Conservation (phyloP, 2,797 vertebrate genomes). For the Ctenochaetus hawaiiensis region DNA sequence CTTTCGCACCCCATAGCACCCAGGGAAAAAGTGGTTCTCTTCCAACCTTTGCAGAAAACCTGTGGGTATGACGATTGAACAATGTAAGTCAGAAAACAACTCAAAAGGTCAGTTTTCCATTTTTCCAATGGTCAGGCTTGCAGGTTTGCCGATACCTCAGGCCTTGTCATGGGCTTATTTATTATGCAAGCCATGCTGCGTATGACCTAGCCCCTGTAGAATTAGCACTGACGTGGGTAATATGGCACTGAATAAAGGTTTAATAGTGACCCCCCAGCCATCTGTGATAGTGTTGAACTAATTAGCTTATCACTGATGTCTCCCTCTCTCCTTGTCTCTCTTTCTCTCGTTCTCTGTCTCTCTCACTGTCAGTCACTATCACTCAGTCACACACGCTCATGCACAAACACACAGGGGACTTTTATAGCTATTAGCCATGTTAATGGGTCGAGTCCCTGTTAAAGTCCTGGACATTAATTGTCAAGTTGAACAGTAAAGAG, state of each 20-base stretch:
- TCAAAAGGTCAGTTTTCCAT: constrained; percentile 67
- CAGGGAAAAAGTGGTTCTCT: constrained; percentile 57
- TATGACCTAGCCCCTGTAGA: constrained; percentile 66
- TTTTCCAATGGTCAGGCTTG: constrained; percentile 27
- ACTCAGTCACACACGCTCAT: constrained; percentile 33
- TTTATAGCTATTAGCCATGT: constrained; percentile 64
- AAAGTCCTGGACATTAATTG: constrained; percentile 73
- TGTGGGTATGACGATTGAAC: constrained; percentile 48
- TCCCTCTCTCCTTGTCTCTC: background rate
- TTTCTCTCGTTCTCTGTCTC: background rate
- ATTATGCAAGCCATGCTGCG: constrained; percentile 56
- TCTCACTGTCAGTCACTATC: constrained; percentile 47
- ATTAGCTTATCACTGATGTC: constrained; percentile 70
- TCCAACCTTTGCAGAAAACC: constrained; percentile 65
- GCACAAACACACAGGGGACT: constrained; percentile 58
- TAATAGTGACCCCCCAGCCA: constrained; percentile 73
- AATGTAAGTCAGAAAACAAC: constrained; percentile 36
- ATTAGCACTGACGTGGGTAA: constrained; percentile 70
- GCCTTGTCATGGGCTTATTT: constrained; percentile 45
- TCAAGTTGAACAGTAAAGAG: constrained; percentile 66
- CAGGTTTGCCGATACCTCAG: constrained; percentile 34
- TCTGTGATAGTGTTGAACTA: constrained; percentile 70
- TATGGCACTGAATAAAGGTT: constrained; percentile 76
- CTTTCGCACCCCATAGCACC: constrained; percentile 42
- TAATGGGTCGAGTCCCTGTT: constrained; percentile 71